phyloP scores from a whole-genome alignment of 2,888 invertebrate genomes.

The Pammene aurita region DNA sequence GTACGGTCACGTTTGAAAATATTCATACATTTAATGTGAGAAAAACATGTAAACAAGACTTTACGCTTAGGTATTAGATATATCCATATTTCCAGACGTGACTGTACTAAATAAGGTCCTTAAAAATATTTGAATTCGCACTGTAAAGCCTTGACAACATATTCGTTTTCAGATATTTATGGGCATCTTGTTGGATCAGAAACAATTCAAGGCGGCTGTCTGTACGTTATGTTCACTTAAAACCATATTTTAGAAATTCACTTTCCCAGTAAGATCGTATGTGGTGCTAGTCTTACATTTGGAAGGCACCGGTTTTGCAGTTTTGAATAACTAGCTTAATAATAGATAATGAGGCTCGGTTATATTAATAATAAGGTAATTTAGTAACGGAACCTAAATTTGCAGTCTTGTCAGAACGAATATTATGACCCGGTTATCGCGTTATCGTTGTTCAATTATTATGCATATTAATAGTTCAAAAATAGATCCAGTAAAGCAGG shows the following conservation, averaged over 20 bases:
- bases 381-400: background rate
- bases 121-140: background rate
- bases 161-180: constrained; percentile 2
- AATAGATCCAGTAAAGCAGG: background rate
- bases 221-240: constrained; percentile 1
- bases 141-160: background rate
- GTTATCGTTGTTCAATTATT: background rate
- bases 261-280: constrained; percentile 9
- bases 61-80: no score
- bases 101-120: background rate
- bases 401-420: background rate
- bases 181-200: background rate
- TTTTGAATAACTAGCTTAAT: constrained; percentile 28
- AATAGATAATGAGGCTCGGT: constrained; percentile 16
- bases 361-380: constrained; percentile 11
- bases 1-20: no score
- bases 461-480: background rate
- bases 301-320: constrained; percentile 21
- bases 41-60: no score
- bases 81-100: no score
- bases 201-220: background rate
- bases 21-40: no score
- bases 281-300: constrained; percentile 23
- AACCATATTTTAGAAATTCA: constrained; percentile 21
- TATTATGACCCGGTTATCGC: background rate